Evolutionary conservation across 1,140 invertebrate species (phyloP).

Genomic region (Pseudomyrmex flavicornis): DNA sequence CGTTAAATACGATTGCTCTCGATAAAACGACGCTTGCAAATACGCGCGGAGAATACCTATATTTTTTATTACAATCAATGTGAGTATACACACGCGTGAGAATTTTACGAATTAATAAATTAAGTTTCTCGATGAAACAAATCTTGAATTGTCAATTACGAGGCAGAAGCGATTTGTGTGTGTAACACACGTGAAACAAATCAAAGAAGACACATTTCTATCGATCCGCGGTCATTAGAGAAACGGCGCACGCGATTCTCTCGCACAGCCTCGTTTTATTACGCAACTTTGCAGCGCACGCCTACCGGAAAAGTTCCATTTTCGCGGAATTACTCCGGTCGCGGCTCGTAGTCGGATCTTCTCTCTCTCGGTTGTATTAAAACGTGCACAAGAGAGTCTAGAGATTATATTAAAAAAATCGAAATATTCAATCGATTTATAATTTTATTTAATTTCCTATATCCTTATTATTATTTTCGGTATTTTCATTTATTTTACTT

Average conservation of each 20-base stretch:
- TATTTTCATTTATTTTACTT: too few species aligned
- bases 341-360: conserved; percentile 5
- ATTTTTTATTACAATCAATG: background rate
- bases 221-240: conserved; percentile 55
- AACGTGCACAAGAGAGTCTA: conserved; percentile 4
- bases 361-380: background rate
- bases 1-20: background rate
- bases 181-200: conserved; percentile 1
- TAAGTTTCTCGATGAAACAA: background rate
- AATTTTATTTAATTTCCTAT: too few species aligned
- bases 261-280: conserved; percentile 29
- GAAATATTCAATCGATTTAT: background rate
- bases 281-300: conserved; percentile 43
- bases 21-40: background rate
- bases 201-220: conserved; percentile 43
- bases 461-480: too few species aligned
- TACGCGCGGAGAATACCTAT: background rate
- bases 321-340: conserved; percentile 53
- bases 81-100: background rate
- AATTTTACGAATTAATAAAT: too few species aligned
- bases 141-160: conserved; percentile 1
- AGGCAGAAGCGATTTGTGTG: background rate
- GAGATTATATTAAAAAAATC: background rate
- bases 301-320: conserved; percentile 72
- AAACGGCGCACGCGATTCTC: conserved; percentile 50